phyloP scores from a whole-genome alignment of 1,140 invertebrate genomes.

The Pygmarrhopalites habei region DNA sequence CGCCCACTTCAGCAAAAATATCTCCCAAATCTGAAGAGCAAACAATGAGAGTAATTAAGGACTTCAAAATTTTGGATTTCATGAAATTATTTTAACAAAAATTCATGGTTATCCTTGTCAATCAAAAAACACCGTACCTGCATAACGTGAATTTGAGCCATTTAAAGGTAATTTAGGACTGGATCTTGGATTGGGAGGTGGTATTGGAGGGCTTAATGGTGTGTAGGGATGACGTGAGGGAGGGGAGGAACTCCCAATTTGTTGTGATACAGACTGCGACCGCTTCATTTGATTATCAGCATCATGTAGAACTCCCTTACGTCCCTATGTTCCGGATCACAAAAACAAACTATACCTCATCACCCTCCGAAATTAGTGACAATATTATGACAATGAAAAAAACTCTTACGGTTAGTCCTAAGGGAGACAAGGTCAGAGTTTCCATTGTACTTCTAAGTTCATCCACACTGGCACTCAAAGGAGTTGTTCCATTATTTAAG shows the following conservation, averaged over 20 bases:
- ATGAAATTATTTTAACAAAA: conserved; percentile 2
- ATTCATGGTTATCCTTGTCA: no score
- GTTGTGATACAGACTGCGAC: conserved; percentile 69
- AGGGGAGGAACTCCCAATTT: conserved; percentile 71
- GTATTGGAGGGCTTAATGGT: conserved; percentile 58
- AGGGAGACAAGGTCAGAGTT: conserved; percentile 78
- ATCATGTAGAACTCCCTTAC: conserved; percentile 46
- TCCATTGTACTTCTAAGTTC: conserved; percentile 86
- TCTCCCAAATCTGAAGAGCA: conserved; percentile 63
- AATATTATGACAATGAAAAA: not conserved
- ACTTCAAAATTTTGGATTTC: no score
- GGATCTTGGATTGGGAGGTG: conserved; percentile 52
- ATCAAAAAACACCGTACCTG: conserved; percentile 40
- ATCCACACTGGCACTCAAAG: conserved; percentile 87
- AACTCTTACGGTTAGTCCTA: conserved; percentile 52
- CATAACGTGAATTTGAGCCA: conserved; percentile 50
- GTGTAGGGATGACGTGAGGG: conserved; percentile 76
- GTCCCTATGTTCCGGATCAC: no score
- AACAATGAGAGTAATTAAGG: not conserved
- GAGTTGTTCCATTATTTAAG: conserved; percentile 73
- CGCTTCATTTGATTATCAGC: conserved; percentile 64
- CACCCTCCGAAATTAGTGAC: not conserved
- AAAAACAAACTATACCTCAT: no score
- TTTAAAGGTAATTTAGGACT: conserved; percentile 31
- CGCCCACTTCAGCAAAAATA: conserved; percentile 73